phyloP scores from a whole-genome alignment of 2,888 invertebrate genomes.

The Incurvaria masculella region DNA sequence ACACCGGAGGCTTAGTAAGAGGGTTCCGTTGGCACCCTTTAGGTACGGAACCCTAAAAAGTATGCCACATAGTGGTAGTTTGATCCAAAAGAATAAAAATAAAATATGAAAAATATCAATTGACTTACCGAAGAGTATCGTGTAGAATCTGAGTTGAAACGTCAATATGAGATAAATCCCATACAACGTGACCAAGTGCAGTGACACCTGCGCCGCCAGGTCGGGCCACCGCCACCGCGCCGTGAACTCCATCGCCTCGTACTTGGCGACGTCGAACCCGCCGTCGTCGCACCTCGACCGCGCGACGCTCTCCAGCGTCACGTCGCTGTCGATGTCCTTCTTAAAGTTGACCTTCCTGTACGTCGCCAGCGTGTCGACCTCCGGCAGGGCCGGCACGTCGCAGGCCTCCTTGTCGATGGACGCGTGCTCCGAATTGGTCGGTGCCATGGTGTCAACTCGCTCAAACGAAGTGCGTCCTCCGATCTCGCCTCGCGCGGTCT shows the following conservation, averaged over 20 bases:
- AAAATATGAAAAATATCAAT: too few species aligned
- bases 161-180: conserved; percentile 65
- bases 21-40: too few species aligned
- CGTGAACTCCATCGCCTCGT: conserved; percentile 51
- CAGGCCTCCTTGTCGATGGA: neutral
- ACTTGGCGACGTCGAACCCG: conserved; percentile 38
- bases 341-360: neutral
- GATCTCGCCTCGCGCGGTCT: neutral
- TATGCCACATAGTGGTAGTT: too few species aligned
- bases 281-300: conserved; percentile 18
- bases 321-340: neutral
- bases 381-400: neutral
- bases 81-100: too few species aligned
- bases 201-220: conserved; percentile 62
- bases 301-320: conserved; percentile 16
- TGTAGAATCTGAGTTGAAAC: conserved; percentile 55
- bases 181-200: conserved; percentile 68
- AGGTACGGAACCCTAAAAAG: too few species aligned
- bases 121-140: conserved; percentile 70
- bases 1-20: too few species aligned
- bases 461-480: too few species aligned
- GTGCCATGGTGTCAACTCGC: neutral
- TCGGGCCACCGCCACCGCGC: conserved; percentile 72
- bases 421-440: neutral
- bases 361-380: neutral